Base-by-base conservation (phyloP, 2,113 vertebrate genomes). In the Cardinalis cardinalis region DNA sequence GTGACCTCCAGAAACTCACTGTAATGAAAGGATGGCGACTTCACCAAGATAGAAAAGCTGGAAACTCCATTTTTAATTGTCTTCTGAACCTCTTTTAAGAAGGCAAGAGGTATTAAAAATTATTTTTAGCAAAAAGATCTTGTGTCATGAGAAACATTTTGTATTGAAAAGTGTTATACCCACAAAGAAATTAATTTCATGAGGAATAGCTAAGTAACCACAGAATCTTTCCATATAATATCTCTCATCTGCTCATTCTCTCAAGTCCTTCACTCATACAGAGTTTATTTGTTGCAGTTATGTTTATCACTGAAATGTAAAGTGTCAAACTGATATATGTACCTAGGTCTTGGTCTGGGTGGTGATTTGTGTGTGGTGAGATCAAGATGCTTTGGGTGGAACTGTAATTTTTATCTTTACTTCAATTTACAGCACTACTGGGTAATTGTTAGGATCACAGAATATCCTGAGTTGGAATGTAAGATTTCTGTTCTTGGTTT, bases 211-310 rank as follows among this genome's bases (percentile, higher is more conserved):
- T 31, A 71, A 52, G 29, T 68, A 74, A 49, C 8, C 15, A 71
- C 7, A 36, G 5, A 49, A 41, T 31, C 20, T 41, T 66, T 68
- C 60, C 32, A 10, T 48, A 12, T 11, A 46, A 21, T 43, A 40
- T 34, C 7, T 7, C 16, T 68, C 34, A 58, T 43, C 55, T 86
- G 9, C n/a, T 65, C 14, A 9, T 29, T 46, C 41, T 78, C 16
- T n/a, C 15, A 25, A 36, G 12, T 69, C 41, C 28, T 85, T 83
- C 44, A 46, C 6, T 72, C 0, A 0, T 19, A 40, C 3, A 36
- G 38, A 36, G 7, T 64, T 92, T 69, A 31, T 41, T 40, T 56
- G 6, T 29, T 60, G 19, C 12, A 9, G 23, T 31, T 83, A 16
- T 25, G 19, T 48, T 83, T 86, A n/a, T 44, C 26, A 61, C 43